These are phyloP conservation scores for Busseola fusca DNA, from an alignment of 2,888 invertebrate genomes.

Conservation along the genomic window DNA sequence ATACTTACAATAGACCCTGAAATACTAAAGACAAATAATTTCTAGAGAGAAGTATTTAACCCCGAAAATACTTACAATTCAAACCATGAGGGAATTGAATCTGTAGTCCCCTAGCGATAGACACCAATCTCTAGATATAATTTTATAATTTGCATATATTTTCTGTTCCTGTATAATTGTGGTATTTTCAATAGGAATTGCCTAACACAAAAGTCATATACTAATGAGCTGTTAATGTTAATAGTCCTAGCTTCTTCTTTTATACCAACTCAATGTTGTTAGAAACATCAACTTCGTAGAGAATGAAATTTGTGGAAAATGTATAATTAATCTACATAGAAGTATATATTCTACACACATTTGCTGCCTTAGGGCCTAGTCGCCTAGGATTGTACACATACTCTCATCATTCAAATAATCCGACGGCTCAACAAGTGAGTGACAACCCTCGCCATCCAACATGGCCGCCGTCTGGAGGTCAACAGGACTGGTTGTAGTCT, in stretches of 20 bases:
- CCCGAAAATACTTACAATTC: background rate
- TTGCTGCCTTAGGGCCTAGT: background rate
- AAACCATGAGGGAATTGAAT: background rate
- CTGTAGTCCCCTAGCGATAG: background rate
- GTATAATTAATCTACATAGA: background rate
- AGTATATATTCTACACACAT: background rate
- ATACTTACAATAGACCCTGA: background rate
- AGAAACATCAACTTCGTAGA: background rate
- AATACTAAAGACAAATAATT: background rate
- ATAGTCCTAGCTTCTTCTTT: background rate
- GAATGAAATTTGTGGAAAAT: background rate
- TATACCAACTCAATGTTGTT: background rate
- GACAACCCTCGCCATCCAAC: slow-evolving; percentile 59
- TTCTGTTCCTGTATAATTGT: background rate
- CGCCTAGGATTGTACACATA: slow-evolving; percentile 4
- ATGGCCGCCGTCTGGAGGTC: slow-evolving; percentile 78
- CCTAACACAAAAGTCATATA: background rate
- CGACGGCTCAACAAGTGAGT: slow-evolving; percentile 47
- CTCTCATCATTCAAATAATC: slow-evolving; percentile 35
- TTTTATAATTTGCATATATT: background rate
- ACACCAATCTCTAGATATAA: too few relatives aligned
- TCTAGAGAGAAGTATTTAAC: background rate
- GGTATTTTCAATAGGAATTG: background rate
- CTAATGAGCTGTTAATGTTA: background rate
- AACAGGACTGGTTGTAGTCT: slow-evolving; percentile 70